Evolutionary conservation across 2,113 vertebrate genomes (phyloP), one percentile per base, ranked within the genome.

Genomic region (Ochotona princeps): DNA sequence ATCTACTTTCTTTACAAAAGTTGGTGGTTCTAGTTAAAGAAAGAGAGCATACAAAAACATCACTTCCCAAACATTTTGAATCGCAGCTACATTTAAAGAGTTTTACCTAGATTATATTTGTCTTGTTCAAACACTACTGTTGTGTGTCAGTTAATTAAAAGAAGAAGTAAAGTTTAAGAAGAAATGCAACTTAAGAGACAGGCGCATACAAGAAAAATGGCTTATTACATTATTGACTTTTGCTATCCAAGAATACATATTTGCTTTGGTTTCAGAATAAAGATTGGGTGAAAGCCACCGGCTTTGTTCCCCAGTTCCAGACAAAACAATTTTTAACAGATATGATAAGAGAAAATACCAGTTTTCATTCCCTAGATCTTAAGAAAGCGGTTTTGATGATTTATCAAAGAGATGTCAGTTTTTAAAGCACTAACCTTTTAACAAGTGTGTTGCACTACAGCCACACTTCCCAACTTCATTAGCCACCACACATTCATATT

Each of bases 381-480:
- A 88, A 89, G 47, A 90, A 90, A 91, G 35, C 20, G 18, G 82
- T 3, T 78, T 54, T 32, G 20, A 5, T 10, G 66, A 14, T 4
- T 28, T n/a, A 44, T 57, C 44, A 49, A 85, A 86, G 66, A 79
- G n/a, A 63, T 0, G 30, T 25, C 3, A 23, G 5, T 1, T 95
- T 93, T 85, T 89, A 49, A 81, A 95, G 54, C 95, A 99, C 99
- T 98, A 96, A 99, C 99, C 99, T 99, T 99, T 99, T 60, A 99
- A 96, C 92, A 99, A 98, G 87, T 98, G 99, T 3, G 98, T 94
- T 35, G 99, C 98, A 75, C 98, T 98, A 87, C 99, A 99, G 84
- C 97, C 98, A 93, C 99, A 98, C 96, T 99, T 99, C 49, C 99
- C 99, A 0, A 99, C 99, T 97, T 99, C 99, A 8, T 99, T 99